Evolutionary conservation across 2,797 vertebrate genomes (phyloP).

Genomic region (Bradypodion pumilum): DNA sequence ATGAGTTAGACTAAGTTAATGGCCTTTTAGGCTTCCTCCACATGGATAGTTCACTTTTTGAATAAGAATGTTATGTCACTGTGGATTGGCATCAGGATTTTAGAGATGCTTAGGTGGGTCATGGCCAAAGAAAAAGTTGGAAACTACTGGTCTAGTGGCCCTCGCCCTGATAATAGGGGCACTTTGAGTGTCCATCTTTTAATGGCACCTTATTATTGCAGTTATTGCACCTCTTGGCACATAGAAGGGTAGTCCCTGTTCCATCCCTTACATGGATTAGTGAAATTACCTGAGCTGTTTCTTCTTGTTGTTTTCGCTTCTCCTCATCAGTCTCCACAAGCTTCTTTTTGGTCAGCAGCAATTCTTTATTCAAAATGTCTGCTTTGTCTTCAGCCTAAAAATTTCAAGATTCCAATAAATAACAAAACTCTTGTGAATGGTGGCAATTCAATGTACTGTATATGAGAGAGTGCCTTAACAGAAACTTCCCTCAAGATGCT

Average conservation of each 20-base stretch:
- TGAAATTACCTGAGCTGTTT: constrained; percentile 89
- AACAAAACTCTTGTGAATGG: not conserved
- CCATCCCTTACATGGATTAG: not conserved
- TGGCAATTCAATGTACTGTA: not conserved
- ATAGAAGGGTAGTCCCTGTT: not conserved
- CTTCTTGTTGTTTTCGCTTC: constrained; percentile 93
- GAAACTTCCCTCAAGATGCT: not conserved
- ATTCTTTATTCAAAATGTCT: constrained; percentile 95
- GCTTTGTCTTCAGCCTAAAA: constrained; percentile 96
- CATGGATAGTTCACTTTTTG: too few relatives aligned
- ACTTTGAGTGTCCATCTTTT: too few relatives aligned
- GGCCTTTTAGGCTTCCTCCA: too few relatives aligned
- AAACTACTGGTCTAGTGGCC: too few relatives aligned
- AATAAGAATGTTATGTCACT: too few relatives aligned
- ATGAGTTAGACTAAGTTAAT: too few relatives aligned
- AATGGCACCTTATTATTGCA: too few relatives aligned
- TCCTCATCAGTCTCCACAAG: constrained; percentile 96
- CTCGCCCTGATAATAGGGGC: too few relatives aligned
- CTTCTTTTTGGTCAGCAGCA: constrained; percentile 93
- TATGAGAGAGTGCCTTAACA: not conserved
- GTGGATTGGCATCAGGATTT: too few relatives aligned
- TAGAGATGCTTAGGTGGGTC: too few relatives aligned
- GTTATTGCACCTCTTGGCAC: too few relatives aligned
- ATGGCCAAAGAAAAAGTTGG: too few relatives aligned
- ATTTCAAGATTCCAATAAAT: not conserved